These are phyloP conservation scores for Herpetotheres cachinnans DNA, from an alignment of 2,113 vertebrate genomes.

Conservation along the genomic window DNA sequence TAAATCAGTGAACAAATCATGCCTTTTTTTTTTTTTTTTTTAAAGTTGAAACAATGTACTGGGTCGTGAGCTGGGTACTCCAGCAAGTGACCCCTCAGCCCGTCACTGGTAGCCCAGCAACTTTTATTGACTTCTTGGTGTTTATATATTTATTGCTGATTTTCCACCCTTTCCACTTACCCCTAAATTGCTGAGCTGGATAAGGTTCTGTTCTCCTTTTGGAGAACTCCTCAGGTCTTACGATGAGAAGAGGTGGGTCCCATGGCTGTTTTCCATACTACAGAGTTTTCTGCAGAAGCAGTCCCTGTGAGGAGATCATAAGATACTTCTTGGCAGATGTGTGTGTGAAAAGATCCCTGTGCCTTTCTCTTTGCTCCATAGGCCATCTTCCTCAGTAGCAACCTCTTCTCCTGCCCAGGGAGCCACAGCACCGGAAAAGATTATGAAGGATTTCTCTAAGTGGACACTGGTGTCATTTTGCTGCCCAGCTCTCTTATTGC, in stretches of 20 bases:
- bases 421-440: not conserved
- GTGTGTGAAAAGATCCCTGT: not conserved
- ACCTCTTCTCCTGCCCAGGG: not conserved
- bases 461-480: not conserved
- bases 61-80: not conserved
- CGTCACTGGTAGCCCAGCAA: not conserved
- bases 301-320: not conserved
- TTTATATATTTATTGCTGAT: not conserved
- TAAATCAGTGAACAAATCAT: not conserved
- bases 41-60: not conserved
- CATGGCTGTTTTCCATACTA: not conserved
- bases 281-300: not conserved
- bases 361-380: not conserved
- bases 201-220: not conserved
- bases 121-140: not conserved
- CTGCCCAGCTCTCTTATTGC: not conserved
- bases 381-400: not conserved
- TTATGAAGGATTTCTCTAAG: not conserved
- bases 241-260: not conserved
- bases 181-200: not conserved
- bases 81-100: not conserved
- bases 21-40: not conserved
- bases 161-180: not conserved
- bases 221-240: not conserved
- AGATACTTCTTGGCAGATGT: not conserved